phyloP scores from a whole-genome alignment of 2,888 invertebrate genomes.

The Cryptus viduatorius region DNA sequence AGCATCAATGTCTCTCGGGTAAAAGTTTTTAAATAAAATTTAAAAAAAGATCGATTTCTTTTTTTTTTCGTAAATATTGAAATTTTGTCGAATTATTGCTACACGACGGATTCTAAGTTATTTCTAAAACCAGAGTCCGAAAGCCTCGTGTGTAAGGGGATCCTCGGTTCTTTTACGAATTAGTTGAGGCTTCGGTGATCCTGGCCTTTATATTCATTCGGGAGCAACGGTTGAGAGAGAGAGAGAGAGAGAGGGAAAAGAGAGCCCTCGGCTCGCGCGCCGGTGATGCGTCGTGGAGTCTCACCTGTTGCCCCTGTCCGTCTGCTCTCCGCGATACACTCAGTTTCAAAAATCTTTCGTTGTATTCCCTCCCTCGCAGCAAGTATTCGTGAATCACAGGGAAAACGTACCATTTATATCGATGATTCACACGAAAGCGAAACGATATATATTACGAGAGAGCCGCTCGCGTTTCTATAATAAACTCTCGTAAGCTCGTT shows the following conservation, averaged over 20 bases:
- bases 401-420: slow-evolving; percentile 55
- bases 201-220: slow-evolving; percentile 41
- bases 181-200: slow-evolving; percentile 54
- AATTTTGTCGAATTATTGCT: slow-evolving; percentile 10
- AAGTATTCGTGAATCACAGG: slow-evolving; percentile 44
- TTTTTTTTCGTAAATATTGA: not conserved
- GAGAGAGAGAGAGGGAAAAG: slow-evolving; percentile 32
- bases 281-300: slow-evolving; percentile 52
- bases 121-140: slow-evolving; percentile 31
- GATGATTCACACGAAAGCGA: slow-evolving; percentile 55
- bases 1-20: not conserved
- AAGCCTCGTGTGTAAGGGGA: slow-evolving; percentile 53
- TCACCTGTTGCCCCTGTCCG: slow-evolving; percentile 73
- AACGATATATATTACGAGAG: slow-evolving; percentile 19
- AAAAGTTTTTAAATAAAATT: slow-evolving; percentile 4
- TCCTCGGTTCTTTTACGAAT: slow-evolving; percentile 58
- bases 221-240: not conserved
- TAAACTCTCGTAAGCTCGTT: slow-evolving; percentile 49
- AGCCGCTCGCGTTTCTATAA: slow-evolving; percentile 40
- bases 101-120: slow-evolving; percentile 14
- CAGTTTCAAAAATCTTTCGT: slow-evolving; percentile 54
- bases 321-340: slow-evolving; percentile 64
- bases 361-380: slow-evolving; percentile 2
- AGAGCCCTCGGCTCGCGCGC: slow-evolving; percentile 29
- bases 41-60: not conserved